Percentiles rank a stretch among this genome's conserved stretches.
phyloP scores from a whole-genome alignment of 2,888 invertebrate genomes.

The Cheilosia vulpina region DNA sequence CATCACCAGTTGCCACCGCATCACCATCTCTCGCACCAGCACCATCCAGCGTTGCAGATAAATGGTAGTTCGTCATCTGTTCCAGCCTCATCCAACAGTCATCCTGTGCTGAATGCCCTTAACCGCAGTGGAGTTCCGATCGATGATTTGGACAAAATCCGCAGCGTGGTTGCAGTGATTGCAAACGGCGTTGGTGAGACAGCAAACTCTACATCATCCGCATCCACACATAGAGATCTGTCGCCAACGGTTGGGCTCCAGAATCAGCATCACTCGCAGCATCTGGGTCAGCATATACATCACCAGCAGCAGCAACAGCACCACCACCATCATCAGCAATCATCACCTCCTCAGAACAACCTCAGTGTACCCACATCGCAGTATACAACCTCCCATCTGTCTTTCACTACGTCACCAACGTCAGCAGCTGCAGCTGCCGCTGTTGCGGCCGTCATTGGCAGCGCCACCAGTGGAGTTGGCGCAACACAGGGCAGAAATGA shows the following conservation, averaged over 20 bases:
- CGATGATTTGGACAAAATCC: conserved; percentile 81
- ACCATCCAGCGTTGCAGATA: conserved; percentile 77
- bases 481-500: conserved; percentile 78
- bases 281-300: conserved; percentile 26
- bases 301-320: conserved; percentile 19
- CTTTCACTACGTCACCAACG: conserved; percentile 74
- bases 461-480: conserved; percentile 47
- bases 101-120: conserved; percentile 77
- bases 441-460: conserved; percentile 77
- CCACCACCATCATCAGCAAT: conserved; percentile 13
- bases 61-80: conserved; percentile 79
- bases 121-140: conserved; percentile 63
- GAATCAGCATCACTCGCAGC: conserved; percentile 76
- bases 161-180: conserved; percentile 80
- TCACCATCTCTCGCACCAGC: conserved; percentile 58
- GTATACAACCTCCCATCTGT: conserved; percentile 75
- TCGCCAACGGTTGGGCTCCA: conserved; percentile 34
- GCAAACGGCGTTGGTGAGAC: conserved; percentile 40
- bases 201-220: conserved; percentile 43
- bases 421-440: conserved; percentile 74
- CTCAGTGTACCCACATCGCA: conserved; percentile 38
- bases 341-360: conserved; percentile 26
- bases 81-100: conserved; percentile 50
- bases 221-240: conserved; percentile 44
- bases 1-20: conserved; percentile 64